Base-by-base conservation (phyloP, 2,113 vertebrate genomes). In the Herpailurus yagouaroundi region DNA sequence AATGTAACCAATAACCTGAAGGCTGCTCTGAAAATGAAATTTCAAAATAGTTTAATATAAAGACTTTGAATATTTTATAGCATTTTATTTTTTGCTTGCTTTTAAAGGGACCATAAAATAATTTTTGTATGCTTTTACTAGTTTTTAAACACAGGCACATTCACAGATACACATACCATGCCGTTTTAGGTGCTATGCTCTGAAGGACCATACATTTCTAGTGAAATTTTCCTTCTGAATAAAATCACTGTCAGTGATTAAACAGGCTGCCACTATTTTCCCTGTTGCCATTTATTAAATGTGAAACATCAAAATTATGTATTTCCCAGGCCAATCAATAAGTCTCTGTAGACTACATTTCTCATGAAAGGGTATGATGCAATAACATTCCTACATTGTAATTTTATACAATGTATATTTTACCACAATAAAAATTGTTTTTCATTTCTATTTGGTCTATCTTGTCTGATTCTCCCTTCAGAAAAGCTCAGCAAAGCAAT, bases 31-130 rank as follows among this genome's bases (percentile, higher is more conserved):
- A 89, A 96, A 94, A 60, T 50, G 73, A 91, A 96, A 69, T 83
- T 95, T 93, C 63, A 71, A 93, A 89, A 90, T 69, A 80, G 36
- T 91, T 95, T 86, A 83, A 93, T 73, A 73, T 45, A 69, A 83
- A 5, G 6, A 12, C 77, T 93, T 91, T 93, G 18, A 73, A 31
- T 29, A 86, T 88, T 83, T 64, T n/a, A 90, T 19, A 81, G 13
- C 21, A 27, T 79, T 86, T 82, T 66, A 57, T 8, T 73, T 93
- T 87, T 93, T 95, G 45, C 3, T 84, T 38, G 10, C 8, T 91
- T 89, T 84, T 93, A 80, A 41, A 66, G 4, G 66, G 25, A 86
- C 15, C 12, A 71, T 31, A 55, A 88, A 95, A 66, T 55, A 93
- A 79, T 66, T 81, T 87, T 68, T 77, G 19, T 94, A 69, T 27